These are phyloP conservation scores for Acropora tenuis DNA, from an alignment of 64 coral and sea anemone genomes.

Conservation along the genomic window DNA sequence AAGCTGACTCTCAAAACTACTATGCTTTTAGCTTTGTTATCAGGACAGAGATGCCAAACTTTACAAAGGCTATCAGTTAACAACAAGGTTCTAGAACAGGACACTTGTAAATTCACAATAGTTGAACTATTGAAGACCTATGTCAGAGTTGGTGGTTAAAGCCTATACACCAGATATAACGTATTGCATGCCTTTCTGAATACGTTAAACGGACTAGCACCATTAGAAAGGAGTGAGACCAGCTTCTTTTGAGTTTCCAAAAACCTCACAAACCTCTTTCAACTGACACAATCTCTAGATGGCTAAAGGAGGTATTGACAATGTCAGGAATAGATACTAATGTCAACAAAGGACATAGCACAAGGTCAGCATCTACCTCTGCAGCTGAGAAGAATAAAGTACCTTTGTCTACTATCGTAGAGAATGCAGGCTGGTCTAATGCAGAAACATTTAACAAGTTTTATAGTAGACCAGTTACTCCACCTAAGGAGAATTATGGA, in stretches of 20 bases:
- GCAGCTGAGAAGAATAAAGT: conserved; percentile 53
- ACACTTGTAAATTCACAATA: conserved; percentile 1
- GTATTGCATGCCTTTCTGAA: conserved; percentile 8
- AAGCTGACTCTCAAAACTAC: conserved; percentile 15
- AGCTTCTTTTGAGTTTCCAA: conserved; percentile 54
- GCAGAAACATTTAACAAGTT: conserved; percentile 52
- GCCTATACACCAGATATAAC: not conserved
- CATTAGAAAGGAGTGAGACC: conserved; percentile 42
- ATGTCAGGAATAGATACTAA: conserved; percentile 4
- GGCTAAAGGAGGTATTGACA: conserved; percentile 38
- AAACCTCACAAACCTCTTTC: conserved; percentile 31
- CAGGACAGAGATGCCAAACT: conserved; percentile 33
- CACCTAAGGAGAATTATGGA: conserved; percentile 60
- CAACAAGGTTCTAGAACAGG: not conserved
- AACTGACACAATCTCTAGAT: conserved; percentile 31
- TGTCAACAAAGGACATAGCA: conserved; percentile 61
- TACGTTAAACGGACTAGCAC: conserved; percentile 44
- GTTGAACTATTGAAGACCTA: conserved; percentile 17
- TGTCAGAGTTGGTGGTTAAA: conserved; percentile 3
- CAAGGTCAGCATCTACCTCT: conserved; percentile 63
- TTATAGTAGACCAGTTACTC: conserved; percentile 51
- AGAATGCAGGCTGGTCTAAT: conserved; percentile 52
- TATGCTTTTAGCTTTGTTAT: conserved; percentile 15
- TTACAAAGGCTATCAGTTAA: conserved; percentile 2
- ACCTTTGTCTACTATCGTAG: conserved; percentile 55